These are phyloP conservation scores for Crypturellus tataupa DNA, from an alignment of 2,797 vertebrate genomes.

Conservation along the genomic window DNA sequence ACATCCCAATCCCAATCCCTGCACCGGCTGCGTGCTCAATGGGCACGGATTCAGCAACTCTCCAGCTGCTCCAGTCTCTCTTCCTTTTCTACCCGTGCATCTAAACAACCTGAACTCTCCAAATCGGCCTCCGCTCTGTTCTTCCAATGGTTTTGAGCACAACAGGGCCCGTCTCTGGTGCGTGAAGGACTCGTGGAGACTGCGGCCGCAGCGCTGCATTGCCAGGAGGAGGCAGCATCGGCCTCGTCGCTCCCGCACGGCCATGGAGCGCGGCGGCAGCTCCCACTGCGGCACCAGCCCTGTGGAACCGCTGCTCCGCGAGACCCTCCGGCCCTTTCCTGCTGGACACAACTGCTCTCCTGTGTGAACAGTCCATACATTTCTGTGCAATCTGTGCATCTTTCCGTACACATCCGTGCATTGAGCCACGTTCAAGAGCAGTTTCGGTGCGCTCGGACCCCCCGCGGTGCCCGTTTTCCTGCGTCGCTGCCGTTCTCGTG, in stretches of 20 bases:
- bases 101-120: neutral
- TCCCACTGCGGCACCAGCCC: fast-evolving
- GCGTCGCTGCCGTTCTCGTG: neutral
- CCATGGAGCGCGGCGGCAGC: neutral
- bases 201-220: neutral
- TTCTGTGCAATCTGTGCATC: too few relatives aligned
- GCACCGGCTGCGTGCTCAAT: neutral
- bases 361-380: too few relatives aligned
- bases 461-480: neutral
- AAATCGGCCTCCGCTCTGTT: neutral
- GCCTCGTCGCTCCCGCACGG: neutral
- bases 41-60: neutral
- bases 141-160: neutral
- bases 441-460: neutral
- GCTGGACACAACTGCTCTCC: fast-evolving
- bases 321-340: neutral
- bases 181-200: slow-evolving; percentile 10
- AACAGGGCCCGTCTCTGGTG: neutral
- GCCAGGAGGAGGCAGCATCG: slow-evolving; percentile 12
- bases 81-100: neutral
- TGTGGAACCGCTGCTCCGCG: fast-evolving
- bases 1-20: neutral
- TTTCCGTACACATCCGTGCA: fast-evolving
- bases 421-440: neutral
- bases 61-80: fast-evolving